Evolutionary conservation across 2,113 vertebrate species (phyloP), one percentile per base, ranked within the genome.

Genomic region (Talpa occidentalis): DNA sequence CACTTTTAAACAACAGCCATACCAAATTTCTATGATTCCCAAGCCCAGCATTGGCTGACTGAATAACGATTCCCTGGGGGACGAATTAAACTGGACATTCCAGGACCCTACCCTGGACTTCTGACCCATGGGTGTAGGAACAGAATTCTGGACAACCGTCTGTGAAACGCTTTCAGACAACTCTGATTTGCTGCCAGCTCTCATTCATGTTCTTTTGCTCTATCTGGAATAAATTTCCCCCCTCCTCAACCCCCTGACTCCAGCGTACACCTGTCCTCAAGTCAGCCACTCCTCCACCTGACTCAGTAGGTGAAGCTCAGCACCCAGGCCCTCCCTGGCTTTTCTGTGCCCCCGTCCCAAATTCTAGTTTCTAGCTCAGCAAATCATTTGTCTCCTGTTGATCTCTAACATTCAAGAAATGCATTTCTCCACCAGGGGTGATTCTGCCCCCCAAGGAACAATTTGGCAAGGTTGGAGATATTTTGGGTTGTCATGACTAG

Each of bases 181-280:
- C 9, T 37, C 56, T 52, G 73, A 40, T 54, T 5, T 1, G 10
- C 76, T 62, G 4, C 32, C 15, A 26, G 70, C 6, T n/a, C 28
- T 35, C 14, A 9, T 4, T 52, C 19, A 30, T 1, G 1, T 10
- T 28, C 12, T 82, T 37, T 35, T 0, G 3, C 28, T 28, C 14
- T n/a, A 24, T 66, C 32, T 8, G 14, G 49, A 42, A 42, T 12
- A 64, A 56, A 56, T 56, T 22, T 52, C 30, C 44, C 2, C 8
- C 5, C 5, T n/a, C n/a, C n/a, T n/a, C n/a, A n/a, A 6, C 37
- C 24, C 74, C 7, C 15, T 21, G 24, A 0, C 11, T 7, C 30
- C 16, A 6, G 9, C 17, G 26, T 40, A 28, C 3, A 9, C 12
- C 9, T 72, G n/a, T 35, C 26, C 15, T 69, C 26, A 62, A 66